phyloP scores from a whole-genome alignment of 2,797 vertebrate species.

The Distichodus sexfasciatus region DNA sequence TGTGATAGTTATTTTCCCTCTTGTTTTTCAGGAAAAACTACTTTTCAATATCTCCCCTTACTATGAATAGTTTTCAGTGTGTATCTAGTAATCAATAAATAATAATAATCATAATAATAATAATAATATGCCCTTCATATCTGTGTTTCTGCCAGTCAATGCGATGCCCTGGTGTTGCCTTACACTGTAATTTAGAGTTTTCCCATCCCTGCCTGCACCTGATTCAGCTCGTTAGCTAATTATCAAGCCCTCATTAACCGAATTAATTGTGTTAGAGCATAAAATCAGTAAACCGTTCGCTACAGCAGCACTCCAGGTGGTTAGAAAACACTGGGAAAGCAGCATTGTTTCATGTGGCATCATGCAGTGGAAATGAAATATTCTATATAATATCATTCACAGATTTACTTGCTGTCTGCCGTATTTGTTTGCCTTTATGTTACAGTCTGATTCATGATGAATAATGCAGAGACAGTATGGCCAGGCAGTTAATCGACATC shows the following conservation, averaged over 20 bases:
- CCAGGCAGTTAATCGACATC: no score
- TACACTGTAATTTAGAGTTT: neutral
- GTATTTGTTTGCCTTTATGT: neutral
- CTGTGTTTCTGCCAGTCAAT: neutral
- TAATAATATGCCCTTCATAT: no score
- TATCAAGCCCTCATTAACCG: conserved; percentile 13
- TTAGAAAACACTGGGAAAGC: neutral
- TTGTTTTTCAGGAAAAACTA: no score
- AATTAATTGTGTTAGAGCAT: conserved; percentile 27
- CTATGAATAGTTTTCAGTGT: no score
- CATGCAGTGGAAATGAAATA: conserved; percentile 1
- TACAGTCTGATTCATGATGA: conserved; percentile 10
- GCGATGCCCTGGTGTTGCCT: neutral
- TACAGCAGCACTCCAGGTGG: neutral
- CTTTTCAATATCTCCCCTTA: no score
- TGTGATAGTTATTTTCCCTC: no score
- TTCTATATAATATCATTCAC: neutral
- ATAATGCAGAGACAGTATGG: neutral
- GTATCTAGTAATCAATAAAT: no score
- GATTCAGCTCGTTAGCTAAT: neutral
- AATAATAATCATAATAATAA: no score
- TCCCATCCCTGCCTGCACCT: neutral
- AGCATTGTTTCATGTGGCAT: neutral
- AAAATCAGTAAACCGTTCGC: conserved; percentile 11
- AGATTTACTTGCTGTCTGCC: neutral